Evolutionary conservation across 2,113 vertebrate genomes (phyloP).

Genomic region (Zosterops hypoxanthus): DNA sequence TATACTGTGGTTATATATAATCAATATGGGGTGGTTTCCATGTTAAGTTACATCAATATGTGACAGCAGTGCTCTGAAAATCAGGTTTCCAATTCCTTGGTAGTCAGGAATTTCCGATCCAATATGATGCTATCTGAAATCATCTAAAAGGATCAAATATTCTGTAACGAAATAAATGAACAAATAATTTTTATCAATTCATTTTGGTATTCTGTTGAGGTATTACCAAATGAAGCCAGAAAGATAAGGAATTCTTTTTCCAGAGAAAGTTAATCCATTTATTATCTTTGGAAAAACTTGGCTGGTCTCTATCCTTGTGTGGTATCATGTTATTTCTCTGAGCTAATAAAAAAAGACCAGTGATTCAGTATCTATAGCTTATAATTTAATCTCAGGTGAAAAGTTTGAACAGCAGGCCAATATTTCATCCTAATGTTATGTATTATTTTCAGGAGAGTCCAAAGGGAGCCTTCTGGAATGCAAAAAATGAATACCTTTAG

Average conservation of each 20-base stretch:
- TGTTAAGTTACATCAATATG: background rate
- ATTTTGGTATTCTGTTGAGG: background rate
- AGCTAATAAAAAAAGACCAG: background rate
- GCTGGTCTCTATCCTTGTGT: background rate
- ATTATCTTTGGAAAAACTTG: background rate
- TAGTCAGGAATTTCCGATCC: background rate
- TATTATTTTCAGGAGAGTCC: slow-evolving; percentile 6
- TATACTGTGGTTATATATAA: background rate
- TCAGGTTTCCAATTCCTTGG: background rate
- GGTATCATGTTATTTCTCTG: background rate
- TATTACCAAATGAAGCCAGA: background rate
- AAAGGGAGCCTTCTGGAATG: slow-evolving; percentile 1
- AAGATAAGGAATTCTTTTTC: background rate
- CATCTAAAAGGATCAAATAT: background rate
- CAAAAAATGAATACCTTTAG: background rate
- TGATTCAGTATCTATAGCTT: background rate
- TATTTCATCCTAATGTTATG: background rate
- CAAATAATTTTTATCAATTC: background rate
- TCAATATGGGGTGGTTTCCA: background rate
- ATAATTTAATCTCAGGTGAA: background rate
- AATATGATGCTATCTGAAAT: background rate
- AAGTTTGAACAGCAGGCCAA: background rate
- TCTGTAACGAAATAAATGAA: background rate
- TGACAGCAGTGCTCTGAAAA: background rate
- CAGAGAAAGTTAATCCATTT: background rate